phyloP scores from a whole-genome alignment of 2,113 vertebrate species.

The Tauraco erythrolophus region DNA sequence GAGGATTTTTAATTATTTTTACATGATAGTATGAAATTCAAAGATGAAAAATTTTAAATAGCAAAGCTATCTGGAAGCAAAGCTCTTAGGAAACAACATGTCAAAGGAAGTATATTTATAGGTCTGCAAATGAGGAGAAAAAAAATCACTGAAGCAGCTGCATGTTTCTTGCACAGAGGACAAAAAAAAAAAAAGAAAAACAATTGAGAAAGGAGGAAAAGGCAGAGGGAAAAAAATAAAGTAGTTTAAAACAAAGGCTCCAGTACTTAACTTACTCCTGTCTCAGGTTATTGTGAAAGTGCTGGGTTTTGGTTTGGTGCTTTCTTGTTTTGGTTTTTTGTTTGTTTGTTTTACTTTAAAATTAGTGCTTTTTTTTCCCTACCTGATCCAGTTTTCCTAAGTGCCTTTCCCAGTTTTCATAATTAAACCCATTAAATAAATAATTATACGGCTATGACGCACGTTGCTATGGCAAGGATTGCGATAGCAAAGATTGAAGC shows the following conservation, averaged over 20 bases:
- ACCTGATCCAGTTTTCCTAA: constrained; percentile 20
- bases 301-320: no score
- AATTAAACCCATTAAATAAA: constrained; percentile 65
- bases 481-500: constrained; percentile 35
- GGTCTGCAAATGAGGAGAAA: neutral
- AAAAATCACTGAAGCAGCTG: constrained; percentile 18
- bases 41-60: neutral
- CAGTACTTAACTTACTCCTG: neutral
- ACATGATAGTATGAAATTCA: neutral
- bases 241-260: neutral
- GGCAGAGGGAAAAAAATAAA: neutral
- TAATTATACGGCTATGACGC: constrained; percentile 43
- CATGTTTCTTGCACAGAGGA: neutral
- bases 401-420: constrained; percentile 42
- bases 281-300: neutral
- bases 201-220: neutral
- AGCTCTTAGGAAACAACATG: constrained; percentile 28
- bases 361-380: neutral
- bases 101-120: constrained; percentile 55
- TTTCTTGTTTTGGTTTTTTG: neutral
- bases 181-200: neutral
- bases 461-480: constrained; percentile 62
- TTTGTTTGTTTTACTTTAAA: neutral
- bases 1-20: neutral
- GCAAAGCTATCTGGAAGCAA: constrained; percentile 7